Conservation (phyloP, 2,113 vertebrate species). For the Coregonus clupeaformis region DNA sequence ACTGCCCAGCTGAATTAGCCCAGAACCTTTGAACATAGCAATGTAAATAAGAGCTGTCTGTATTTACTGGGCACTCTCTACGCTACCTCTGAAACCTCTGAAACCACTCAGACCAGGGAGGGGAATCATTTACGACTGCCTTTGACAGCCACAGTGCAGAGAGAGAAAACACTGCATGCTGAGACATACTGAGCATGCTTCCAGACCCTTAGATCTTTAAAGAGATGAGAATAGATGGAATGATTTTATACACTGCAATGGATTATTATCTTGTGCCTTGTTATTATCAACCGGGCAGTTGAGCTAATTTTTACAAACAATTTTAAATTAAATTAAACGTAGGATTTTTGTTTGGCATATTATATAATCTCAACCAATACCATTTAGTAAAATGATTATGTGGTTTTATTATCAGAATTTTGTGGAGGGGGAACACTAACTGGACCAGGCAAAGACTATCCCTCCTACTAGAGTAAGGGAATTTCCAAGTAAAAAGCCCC, state of each 20-base stretch:
- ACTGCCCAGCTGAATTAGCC: conserved; percentile 48
- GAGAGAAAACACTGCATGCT: background rate
- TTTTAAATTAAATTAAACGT: too few species aligned
- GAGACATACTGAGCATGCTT: background rate
- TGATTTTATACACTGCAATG: background rate
- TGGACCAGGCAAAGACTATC: too few species aligned
- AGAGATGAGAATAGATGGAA: background rate
- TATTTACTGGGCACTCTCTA: conserved; percentile 42
- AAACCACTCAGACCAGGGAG: conserved; percentile 39
- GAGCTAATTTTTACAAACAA: too few species aligned
- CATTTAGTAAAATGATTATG: too few species aligned
- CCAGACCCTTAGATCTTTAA: background rate
- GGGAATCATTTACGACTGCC: conserved; percentile 2
- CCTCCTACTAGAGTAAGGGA: background rate
- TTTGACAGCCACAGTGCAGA: background rate
- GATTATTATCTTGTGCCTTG: background rate
- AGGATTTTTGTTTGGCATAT: too few species aligned
- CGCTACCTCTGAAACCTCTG: conserved; percentile 41
- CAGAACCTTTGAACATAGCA: conserved; percentile 50
- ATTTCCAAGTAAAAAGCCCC: too few species aligned
- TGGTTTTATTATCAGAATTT: too few species aligned
- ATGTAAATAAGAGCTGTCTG: conserved; percentile 61
- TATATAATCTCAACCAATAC: too few species aligned
- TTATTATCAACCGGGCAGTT: too few species aligned
- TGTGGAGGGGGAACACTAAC: too few species aligned